Conservation (phyloP, 1,140 invertebrate species). For the Drosophila eugracilis region DNA sequence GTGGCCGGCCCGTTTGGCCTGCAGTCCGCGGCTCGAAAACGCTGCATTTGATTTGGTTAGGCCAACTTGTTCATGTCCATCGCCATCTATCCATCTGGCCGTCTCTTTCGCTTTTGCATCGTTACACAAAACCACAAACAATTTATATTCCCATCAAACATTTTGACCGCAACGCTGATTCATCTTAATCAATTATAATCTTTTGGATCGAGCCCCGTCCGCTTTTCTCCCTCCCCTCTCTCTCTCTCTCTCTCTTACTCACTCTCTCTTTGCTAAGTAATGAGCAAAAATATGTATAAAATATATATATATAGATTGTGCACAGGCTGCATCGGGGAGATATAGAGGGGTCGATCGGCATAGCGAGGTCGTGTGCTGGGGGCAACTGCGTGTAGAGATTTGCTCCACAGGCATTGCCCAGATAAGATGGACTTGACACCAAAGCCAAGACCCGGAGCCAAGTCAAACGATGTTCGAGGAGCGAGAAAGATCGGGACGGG, state of each 20-base stretch:
- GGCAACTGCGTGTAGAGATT: constrained; percentile 76
- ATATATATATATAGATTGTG: not conserved
- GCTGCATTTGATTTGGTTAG: constrained; percentile 80
- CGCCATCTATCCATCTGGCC: constrained; percentile 40
- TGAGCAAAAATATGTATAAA: constrained; percentile 61
- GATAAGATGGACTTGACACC: constrained; percentile 56
- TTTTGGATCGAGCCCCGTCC: constrained; percentile 53
- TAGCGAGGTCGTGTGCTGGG: constrained; percentile 72
- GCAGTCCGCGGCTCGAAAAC: constrained; percentile 49
- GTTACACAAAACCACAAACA: constrained; percentile 84
- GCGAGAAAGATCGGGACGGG: constrained; percentile 35
- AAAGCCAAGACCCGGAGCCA: constrained; percentile 24
- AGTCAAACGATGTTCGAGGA: constrained; percentile 41
- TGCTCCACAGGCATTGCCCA: constrained; percentile 75
- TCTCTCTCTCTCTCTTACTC: no score
- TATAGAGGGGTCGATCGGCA: constrained; percentile 15
- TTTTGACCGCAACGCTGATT: constrained; percentile 83
- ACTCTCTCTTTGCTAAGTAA: constrained; percentile 58
- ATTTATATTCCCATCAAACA: constrained; percentile 84
- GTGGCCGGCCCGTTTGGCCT: constrained; percentile 39
- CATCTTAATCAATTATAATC: constrained; percentile 84
- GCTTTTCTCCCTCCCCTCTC: no score
- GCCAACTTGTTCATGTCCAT: constrained; percentile 55
- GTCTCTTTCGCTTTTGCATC: constrained; percentile 60
- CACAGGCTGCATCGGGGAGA: constrained; percentile 6